These are phyloP conservation scores for Lutjanus erythropterus DNA, from an alignment of 2,113 vertebrate species.

Conservation along the genomic window DNA sequence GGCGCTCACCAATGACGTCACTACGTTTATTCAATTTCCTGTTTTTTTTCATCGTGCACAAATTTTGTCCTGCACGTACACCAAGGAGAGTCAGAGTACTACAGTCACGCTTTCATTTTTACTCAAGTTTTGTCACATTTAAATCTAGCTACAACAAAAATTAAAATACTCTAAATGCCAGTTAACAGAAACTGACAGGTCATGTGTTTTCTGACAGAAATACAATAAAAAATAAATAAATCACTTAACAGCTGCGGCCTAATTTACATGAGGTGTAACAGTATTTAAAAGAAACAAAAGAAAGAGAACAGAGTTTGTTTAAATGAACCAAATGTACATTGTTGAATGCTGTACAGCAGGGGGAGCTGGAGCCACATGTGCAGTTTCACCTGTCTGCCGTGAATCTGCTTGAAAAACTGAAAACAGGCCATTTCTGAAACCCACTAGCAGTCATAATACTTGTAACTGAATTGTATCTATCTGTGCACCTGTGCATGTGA, in stretches of 20 bases:
- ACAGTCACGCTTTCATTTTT: neutral
- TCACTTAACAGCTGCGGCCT: rapidly evolving
- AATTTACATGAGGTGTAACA: neutral
- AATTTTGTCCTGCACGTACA: neutral
- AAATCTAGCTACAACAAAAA: neutral
- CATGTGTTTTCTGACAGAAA: neutral
- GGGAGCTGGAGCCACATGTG: conserved; percentile 16
- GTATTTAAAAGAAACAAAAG: neutral
- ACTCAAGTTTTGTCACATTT: neutral
- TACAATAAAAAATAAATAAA: neutral
- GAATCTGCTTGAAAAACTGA: neutral
- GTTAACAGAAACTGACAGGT: neutral
- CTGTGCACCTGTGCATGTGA: neutral
- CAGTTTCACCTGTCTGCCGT: neutral
- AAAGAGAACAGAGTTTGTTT: neutral
- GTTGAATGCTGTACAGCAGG: neutral
- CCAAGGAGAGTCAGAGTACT: too few relatives aligned
- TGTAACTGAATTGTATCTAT: neutral
- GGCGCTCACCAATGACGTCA: conserved; percentile 86
- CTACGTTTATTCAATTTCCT: conserved; percentile 69
- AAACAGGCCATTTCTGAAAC: neutral
- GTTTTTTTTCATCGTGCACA: conserved; percentile 13
- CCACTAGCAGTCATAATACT: neutral
- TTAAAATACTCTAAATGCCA: neutral
- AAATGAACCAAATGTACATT: neutral